Percentiles rank a stretch among this genome's conserved stretches.
These are phyloP conservation scores for Lateolabrax maculatus DNA, from an alignment of 2,797 vertebrate species.

Conservation along the genomic window DNA sequence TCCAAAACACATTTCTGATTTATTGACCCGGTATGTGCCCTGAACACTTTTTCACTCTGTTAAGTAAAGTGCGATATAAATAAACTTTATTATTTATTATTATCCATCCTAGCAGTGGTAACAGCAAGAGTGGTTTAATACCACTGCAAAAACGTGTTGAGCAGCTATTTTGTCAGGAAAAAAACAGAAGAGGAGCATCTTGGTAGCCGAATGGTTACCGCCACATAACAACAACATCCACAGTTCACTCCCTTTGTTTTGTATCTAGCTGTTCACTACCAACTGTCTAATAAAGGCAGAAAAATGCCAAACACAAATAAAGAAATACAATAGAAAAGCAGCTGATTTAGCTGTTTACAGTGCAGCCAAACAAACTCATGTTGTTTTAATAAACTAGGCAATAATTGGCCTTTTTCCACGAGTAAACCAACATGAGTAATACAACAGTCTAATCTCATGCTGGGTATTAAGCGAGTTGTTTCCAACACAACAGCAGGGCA, in stretches of 20 bases:
- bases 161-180: neutral
- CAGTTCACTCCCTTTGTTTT: too few species aligned
- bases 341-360: too few species aligned
- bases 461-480: neutral
- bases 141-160: neutral
- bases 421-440: too few species aligned
- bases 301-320: too few species aligned
- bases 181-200: neutral
- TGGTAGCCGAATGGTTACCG: neutral
- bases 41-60: too few species aligned
- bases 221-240: too few species aligned
- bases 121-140: neutral
- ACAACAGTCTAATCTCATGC: neutral
- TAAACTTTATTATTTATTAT: too few species aligned
- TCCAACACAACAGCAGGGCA: too few species aligned
- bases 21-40: too few species aligned
- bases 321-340: neutral
- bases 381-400: neutral
- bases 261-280: neutral
- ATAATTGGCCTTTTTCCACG: neutral
- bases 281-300: neutral
- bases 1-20: too few species aligned
- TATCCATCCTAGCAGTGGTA: too few species aligned
- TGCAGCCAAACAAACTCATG: conserved; percentile 12
- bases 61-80: too few species aligned